A percentile compares a stretch with the other conserved stretches of the same genome.
Evolutionary conservation across 2,797 vertebrate species (phyloP).

Genomic region (Gadopsis marmoratus): DNA sequence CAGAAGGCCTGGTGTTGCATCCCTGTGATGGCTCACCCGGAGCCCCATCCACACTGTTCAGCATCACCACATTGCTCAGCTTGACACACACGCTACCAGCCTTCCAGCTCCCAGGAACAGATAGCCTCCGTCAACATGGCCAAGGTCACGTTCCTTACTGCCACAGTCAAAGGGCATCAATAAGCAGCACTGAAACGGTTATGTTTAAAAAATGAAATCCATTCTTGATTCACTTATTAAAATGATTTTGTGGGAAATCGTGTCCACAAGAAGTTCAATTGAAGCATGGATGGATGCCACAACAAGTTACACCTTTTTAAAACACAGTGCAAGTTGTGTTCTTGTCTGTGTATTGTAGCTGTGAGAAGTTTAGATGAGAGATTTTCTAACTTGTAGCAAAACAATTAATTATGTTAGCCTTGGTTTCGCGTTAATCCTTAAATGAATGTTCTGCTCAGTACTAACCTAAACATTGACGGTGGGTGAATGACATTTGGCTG

Average conservation of each 20-base stretch:
- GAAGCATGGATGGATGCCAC: neutral
- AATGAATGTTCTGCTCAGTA: neutral
- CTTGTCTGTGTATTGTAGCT: neutral
- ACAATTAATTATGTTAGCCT: neutral
- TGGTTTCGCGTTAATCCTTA: constrained; percentile 1
- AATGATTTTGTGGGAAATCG: neutral
- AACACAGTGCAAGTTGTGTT: neutral
- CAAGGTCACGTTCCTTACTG: constrained; percentile 65
- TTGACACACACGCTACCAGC: constrained; percentile 67
- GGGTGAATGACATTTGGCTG: constrained; percentile 2
- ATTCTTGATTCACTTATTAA: neutral
- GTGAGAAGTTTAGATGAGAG: neutral
- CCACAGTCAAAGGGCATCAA: constrained; percentile 51
- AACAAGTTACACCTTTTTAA: neutral
- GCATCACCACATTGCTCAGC: constrained; percentile 74
- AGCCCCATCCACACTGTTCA: constrained; percentile 80
- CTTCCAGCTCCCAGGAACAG: constrained; percentile 65
- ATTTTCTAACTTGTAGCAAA: neutral
- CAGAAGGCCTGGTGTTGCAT: constrained; percentile 72
- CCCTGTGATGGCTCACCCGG: constrained; percentile 68
- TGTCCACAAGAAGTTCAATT: neutral
- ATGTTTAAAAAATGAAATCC: neutral
- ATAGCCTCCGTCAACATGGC: constrained; percentile 61
- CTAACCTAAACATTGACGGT: neutral
- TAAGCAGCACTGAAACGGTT: constrained; percentile 15